These are phyloP conservation scores for Cnemophilus loriae DNA, from an alignment of 2,113 vertebrate genomes.

Conservation along the genomic window DNA sequence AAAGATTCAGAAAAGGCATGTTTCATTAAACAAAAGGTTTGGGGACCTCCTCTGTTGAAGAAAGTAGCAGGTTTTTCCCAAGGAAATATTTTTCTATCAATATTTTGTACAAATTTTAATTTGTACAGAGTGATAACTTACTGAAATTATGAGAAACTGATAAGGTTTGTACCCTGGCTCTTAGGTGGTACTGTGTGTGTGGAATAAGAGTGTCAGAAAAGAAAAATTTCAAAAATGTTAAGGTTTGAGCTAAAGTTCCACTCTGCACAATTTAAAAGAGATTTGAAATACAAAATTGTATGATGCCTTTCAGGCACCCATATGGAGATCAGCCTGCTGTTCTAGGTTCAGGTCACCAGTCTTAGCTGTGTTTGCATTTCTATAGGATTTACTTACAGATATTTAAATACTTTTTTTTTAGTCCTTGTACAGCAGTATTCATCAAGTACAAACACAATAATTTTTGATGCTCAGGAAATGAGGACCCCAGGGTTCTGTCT, in stretches of 20 bases:
- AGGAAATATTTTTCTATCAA: neutral
- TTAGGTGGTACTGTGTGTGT: neutral
- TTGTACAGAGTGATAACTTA: neutral
- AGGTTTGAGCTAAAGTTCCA: neutral
- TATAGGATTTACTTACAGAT: neutral
- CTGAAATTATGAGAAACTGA: neutral
- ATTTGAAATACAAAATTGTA: neutral
- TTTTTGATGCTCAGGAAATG: neutral
- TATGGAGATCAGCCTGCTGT: neutral
- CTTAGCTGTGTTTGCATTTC: neutral
- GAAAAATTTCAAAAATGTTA: neutral
- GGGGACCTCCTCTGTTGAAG: neutral
- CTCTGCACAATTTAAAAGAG: neutral
- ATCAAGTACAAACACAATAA: neutral
- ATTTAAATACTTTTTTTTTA: neutral
- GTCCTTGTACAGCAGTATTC: rapidly evolving
- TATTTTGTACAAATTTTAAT: neutral
- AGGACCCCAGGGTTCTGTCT: rapidly evolving
- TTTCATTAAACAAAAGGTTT: neutral
- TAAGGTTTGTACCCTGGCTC: neutral
- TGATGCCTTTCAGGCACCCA: neutral
- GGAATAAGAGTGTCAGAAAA: neutral
- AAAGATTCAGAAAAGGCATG: neutral
- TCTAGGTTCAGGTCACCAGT: neutral
- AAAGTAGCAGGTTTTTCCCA: neutral